Percentiles rank a stretch among this genome's conserved stretches.
These are phyloP conservation scores for Tragelaphus imberbis DNA, from an alignment of 2,113 vertebrate genomes.

Conservation along the genomic window DNA sequence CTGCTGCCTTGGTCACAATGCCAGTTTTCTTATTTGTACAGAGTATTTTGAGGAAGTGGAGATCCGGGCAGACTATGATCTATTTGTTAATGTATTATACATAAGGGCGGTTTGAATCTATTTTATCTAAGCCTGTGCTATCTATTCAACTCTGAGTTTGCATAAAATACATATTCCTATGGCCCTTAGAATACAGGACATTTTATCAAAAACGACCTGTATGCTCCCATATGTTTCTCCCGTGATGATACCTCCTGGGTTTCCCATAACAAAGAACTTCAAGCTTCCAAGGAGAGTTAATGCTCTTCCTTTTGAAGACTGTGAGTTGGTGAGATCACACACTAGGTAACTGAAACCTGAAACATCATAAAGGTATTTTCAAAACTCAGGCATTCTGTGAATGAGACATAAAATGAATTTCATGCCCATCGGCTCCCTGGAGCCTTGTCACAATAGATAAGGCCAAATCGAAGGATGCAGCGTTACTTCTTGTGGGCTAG, in stretches of 20 bases:
- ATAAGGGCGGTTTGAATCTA: constrained; percentile 42
- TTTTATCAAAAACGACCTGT: constrained; percentile 62
- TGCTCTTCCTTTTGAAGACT: constrained; percentile 70
- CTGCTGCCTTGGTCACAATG: background rate
- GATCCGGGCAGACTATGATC: background rate
- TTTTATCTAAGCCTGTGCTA: constrained; percentile 40
- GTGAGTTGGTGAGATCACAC: constrained; percentile 65
- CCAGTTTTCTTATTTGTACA: constrained; percentile 1
- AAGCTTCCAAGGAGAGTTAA: constrained; percentile 57
- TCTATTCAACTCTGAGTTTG: constrained; percentile 47
- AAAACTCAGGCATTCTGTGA: constrained; percentile 74
- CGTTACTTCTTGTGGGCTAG: constrained; percentile 72
- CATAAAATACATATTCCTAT: constrained; percentile 52
- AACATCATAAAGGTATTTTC: constrained; percentile 78
- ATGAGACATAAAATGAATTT: constrained; percentile 82
- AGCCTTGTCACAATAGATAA: constrained; percentile 83
- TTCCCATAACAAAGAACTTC: constrained; percentile 35
- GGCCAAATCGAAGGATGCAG: constrained; percentile 72
- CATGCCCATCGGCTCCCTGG: constrained; percentile 64
- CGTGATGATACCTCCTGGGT: constrained; percentile 38
- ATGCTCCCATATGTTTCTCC: constrained; percentile 45
- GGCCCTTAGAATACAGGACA: constrained; percentile 42
- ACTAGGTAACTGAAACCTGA: constrained; percentile 71
- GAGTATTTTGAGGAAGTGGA: constrained; percentile 31
- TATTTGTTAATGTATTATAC: constrained; percentile 57